Evolutionary conservation across 1,140 invertebrate genomes (phyloP), one percentile per base, ranked within the genome.

Genomic region (Homalodisca vitripennis): DNA sequence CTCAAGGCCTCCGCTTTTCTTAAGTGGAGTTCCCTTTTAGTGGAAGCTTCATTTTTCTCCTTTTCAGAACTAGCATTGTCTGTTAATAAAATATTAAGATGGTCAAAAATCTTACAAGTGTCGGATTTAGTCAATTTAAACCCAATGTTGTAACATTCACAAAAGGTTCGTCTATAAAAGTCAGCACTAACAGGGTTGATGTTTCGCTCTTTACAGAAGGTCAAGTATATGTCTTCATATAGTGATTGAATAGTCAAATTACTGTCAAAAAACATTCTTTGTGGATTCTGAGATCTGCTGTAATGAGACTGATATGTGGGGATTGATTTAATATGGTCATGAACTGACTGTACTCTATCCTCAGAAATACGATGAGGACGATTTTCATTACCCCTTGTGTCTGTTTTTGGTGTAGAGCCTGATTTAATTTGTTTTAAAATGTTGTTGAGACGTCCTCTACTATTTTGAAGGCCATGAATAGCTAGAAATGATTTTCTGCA

Each of bases 61-160:
- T 68, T n/a, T 26, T 17, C 26, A 17, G 20, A 31, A 26, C 13
- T 68, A 31, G 1, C 24, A 3, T 60, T 20, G 27, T 68, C 27
- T 27, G 20, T 32, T 24, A 72, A 53, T 41, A 41, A 65, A 12
- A 68, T 60, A 0, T 60, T 48, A 3, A 67, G 17, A 1, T 67
- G 57, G 27, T 72, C 69, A 70, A 57, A 72, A 29, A 55, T 63
- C 3, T 66, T 60, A 67, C 65, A 71, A 67, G 71, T 71, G 30
- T 72, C 65, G 31, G 65, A 31, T 26, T 57, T 41, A 48, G 71
- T 65, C 31, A 24, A 47, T 46, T 72, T 26, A 46, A 72, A 63
- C 26, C 51, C 47, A 13, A 72, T 30, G 47, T 72, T 71, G 34
- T 72, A 71, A 24, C 53, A 0, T 69, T 70, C 55, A 51, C 34